phyloP scores from a whole-genome alignment of 2,797 vertebrate species.

The Acanthornis magna region DNA sequence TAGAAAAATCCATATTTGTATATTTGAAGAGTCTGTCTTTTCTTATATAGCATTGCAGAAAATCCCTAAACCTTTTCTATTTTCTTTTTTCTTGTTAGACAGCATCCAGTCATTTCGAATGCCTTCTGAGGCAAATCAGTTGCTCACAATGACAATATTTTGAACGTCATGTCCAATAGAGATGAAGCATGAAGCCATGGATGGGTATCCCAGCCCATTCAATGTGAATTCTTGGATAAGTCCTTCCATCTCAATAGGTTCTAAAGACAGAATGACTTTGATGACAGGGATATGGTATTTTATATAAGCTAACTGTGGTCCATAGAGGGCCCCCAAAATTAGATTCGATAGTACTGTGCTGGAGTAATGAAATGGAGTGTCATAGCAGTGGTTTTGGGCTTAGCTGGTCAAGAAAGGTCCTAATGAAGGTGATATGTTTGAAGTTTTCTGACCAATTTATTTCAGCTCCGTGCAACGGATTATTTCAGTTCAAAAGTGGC shows the following conservation, averaged over 20 bases:
- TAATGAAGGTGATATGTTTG: background rate
- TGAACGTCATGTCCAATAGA: background rate
- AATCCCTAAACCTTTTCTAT: background rate
- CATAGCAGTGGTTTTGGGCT: background rate
- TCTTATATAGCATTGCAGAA: background rate
- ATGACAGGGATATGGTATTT: background rate
- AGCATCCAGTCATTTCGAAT: background rate
- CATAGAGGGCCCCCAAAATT: background rate
- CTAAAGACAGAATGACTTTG: background rate
- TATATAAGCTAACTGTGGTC: background rate
- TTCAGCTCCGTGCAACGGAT: background rate
- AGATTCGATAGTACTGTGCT: background rate
- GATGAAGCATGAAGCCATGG: background rate
- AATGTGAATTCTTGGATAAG: background rate
- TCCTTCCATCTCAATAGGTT: background rate
- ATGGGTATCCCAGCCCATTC: background rate
- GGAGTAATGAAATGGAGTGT: background rate
- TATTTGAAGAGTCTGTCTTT: background rate
- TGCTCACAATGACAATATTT: background rate
- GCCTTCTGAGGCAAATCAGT: background rate
- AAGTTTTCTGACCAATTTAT: background rate
- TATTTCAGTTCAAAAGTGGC: background rate
- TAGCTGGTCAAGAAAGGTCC: background rate
- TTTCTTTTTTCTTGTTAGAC: background rate
- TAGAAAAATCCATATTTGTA: background rate